Evolutionary conservation across 2,113 vertebrate species (phyloP).

Genomic region (Potamarius usumacintae): DNA sequence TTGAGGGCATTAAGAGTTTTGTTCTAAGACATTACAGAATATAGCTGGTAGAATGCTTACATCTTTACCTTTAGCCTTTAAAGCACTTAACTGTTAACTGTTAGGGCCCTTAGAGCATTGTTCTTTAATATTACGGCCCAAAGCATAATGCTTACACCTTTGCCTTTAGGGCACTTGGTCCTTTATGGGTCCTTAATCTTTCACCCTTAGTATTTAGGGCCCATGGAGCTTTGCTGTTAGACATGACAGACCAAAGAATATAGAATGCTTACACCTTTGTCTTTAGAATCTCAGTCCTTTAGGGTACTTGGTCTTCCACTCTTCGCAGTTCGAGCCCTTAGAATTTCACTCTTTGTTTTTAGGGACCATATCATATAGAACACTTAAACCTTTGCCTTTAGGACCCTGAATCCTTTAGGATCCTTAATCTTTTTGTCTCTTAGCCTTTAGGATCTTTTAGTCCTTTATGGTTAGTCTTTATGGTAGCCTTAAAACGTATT

Average conservation of each 20-base stretch:
- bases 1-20: no score
- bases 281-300: not conserved
- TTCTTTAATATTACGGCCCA: not conserved
- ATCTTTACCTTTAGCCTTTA: not conserved
- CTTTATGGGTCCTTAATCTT: not conserved
- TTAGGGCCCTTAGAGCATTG: not conserved
- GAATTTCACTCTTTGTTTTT: not conserved
- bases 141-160: not conserved
- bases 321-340: not conserved
- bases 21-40: not conserved
- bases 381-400: not conserved
- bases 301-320: not conserved
- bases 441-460: not conserved
- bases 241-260: not conserved
- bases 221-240: not conserved
- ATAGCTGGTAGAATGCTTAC: not conserved
- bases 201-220: not conserved
- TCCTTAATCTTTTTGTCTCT: not conserved
- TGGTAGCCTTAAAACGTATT: not conserved
- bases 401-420: no score
- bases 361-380: not conserved
- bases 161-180: not conserved
- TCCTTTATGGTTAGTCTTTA: not conserved
- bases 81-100: not conserved
- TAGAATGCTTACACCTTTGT: not conserved